Conservation (phyloP, 2,888 invertebrate species). For the Uropetala carovei region DNA sequence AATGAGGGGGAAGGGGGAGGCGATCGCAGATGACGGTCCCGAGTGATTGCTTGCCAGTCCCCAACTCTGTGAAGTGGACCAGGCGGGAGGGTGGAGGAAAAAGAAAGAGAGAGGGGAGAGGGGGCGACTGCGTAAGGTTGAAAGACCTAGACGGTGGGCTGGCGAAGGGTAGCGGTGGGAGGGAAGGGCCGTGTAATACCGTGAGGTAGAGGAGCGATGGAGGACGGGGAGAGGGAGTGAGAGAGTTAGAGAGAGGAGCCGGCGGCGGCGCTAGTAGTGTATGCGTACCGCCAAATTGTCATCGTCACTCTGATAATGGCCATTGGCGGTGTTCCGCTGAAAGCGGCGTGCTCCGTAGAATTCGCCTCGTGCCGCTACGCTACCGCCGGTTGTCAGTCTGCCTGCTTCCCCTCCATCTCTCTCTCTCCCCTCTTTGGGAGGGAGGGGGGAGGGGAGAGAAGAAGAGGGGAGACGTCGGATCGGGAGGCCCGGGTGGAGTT, state of each 20-base stretch:
- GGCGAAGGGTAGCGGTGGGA: background rate
- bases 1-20: background rate
- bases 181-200: background rate
- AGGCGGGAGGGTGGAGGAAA: background rate
- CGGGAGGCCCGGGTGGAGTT: background rate
- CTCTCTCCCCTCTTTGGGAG: background rate
- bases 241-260: background rate
- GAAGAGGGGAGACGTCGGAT: constrained; percentile 1
- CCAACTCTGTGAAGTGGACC: constrained; percentile 38
- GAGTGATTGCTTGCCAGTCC: background rate
- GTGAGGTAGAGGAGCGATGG: constrained; percentile 9
- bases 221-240: background rate
- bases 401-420: background rate
- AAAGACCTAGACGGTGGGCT: constrained; percentile 54
- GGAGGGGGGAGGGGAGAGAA: background rate
- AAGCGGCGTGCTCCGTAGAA: background rate
- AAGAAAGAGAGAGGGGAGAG: background rate
- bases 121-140: constrained; percentile 7
- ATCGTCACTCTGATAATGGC: constrained; percentile 22
- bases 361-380: background rate
- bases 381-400: constrained; percentile 26
- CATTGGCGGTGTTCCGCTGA: background rate
- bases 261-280: background rate
- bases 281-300: constrained; percentile 31
- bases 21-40: background rate